Evolutionary conservation across 1,140 invertebrate genomes (phyloP).

Genomic region (Sycophila sp.): DNA sequence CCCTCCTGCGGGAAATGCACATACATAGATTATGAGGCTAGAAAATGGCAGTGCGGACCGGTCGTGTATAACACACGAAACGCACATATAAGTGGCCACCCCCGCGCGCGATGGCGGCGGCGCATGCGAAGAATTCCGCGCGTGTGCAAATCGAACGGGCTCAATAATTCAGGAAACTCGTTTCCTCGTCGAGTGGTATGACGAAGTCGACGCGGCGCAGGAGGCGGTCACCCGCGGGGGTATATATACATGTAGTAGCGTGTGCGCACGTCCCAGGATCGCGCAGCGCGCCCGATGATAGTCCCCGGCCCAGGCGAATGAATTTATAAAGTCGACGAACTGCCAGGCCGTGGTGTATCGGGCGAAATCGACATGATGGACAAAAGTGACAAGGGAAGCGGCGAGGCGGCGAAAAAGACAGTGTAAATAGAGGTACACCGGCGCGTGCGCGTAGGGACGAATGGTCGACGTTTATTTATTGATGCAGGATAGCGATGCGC

Average conservation of each 20-base stretch:
- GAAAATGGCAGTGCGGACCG: background rate
- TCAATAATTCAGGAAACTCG: constrained; percentile 24
- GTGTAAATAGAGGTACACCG: too few species aligned
- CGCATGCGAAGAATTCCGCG: background rate
- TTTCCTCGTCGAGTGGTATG: constrained; percentile 5
- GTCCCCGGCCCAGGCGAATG: constrained; percentile 25
- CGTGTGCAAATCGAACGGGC: constrained; percentile 39
- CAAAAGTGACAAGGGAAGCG: background rate
- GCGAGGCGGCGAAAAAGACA: too few species aligned
- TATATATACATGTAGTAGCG: background rate
- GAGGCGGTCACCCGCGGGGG: background rate
- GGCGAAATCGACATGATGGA: constrained; percentile 29
- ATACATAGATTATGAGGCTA: background rate
- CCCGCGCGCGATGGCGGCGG: too few species aligned
- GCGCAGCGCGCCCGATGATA: background rate
- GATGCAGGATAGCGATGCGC: too few species aligned
- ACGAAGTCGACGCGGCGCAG: constrained; percentile 5
- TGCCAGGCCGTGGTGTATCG: constrained; percentile 39
- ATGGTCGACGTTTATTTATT: too few species aligned
- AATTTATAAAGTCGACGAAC: constrained; percentile 56
- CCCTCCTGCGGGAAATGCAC: background rate
- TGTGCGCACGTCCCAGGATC: background rate
- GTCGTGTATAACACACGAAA: too few species aligned
- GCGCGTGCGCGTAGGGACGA: too few species aligned
- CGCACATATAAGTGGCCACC: background rate